Evolutionary conservation across 2,888 invertebrate genomes (phyloP), one percentile per base, ranked within the genome.

Genomic region (Bibio marci): DNA sequence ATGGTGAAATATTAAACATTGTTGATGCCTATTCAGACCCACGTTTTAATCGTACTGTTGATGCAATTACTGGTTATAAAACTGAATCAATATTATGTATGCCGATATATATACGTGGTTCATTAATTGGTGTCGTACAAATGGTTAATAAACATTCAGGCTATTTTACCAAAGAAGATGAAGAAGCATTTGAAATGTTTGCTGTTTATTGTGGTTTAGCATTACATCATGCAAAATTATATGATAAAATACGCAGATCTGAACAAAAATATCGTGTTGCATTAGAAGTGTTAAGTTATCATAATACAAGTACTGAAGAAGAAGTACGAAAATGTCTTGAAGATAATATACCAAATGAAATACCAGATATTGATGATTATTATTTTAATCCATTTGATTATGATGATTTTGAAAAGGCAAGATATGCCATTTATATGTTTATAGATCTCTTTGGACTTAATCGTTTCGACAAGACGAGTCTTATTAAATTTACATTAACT

Each of bases 131-230:
- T 2, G 86, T 87, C 1, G 83, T 87, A 1, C 86, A 88, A 62
- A 87, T 87, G 86, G 82, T 87, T 0, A 76, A 76, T 48, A 76
- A 76, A 52, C 63, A 67, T 14, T 59, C 62, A n/a, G 70, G 67
- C 1, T 55, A 45, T 55, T 81, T 72, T 59, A 65, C 65, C 4
- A 64, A 59, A 50, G 74, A 77, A 34, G 87, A 88, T 50, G 85
- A 85, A 55, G 75, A 76, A 40, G 75, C 82, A 0, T 87, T 87
- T 58, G 79, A 81, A 55, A 78, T 76, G 45, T 86, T 87, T 54
- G 81, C 86, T 1, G 73, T 83, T 7, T 87, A 87, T 53, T 86
- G 86, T 53, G 87, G 86, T 0, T 62, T 87, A 7, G 87, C 87
- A 1, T 65, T 88, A 10, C 83, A 87, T 52, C 82, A 87, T 53